Percentiles rank a stretch among this genome's conserved stretches.
Evolutionary conservation across 2,797 vertebrate species (phyloP).

Genomic region (Poecilia wingei): DNA sequence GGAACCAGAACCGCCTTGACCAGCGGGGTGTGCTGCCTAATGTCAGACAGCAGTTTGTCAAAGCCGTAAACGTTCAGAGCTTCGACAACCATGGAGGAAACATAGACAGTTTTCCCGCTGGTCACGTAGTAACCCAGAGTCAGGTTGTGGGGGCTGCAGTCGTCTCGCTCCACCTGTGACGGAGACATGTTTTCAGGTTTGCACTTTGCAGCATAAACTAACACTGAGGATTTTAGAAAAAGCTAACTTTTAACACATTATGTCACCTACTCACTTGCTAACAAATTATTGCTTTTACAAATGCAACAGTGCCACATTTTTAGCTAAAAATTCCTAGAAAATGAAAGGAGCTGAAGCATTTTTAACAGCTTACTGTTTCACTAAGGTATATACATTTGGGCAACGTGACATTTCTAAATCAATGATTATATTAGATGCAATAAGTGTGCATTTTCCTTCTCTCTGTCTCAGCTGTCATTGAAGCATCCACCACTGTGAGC

Average conservation of each 20-base stretch:
- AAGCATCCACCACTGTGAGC: not conserved
- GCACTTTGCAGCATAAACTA: not conserved
- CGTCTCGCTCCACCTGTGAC: slow-evolving; percentile 78
- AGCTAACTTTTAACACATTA: not conserved
- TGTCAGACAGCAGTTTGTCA: slow-evolving; percentile 87
- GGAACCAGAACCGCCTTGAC: slow-evolving; percentile 88
- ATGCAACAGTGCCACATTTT: not conserved
- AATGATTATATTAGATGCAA: not conserved
- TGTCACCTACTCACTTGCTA: not conserved
- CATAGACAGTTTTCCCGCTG: slow-evolving; percentile 83
- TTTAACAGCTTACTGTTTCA: not conserved
- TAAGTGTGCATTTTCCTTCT: not conserved
- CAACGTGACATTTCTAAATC: not conserved
- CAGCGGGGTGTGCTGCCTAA: slow-evolving; percentile 85
- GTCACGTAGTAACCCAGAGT: slow-evolving; percentile 91
- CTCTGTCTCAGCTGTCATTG: not conserved
- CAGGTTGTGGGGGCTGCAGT: slow-evolving; percentile 84
- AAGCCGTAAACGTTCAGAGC: slow-evolving; percentile 86
- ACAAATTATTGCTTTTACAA: not conserved
- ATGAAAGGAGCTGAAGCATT: not conserved
- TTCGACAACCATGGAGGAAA: slow-evolving; percentile 85
- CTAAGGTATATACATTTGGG: not conserved
- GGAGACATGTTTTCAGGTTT: not conserved
- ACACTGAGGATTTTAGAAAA: not conserved
- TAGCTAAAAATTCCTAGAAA: not conserved